phyloP scores from a whole-genome alignment of 2,888 invertebrate species.

The Drosophila pseudotalamancana region DNA sequence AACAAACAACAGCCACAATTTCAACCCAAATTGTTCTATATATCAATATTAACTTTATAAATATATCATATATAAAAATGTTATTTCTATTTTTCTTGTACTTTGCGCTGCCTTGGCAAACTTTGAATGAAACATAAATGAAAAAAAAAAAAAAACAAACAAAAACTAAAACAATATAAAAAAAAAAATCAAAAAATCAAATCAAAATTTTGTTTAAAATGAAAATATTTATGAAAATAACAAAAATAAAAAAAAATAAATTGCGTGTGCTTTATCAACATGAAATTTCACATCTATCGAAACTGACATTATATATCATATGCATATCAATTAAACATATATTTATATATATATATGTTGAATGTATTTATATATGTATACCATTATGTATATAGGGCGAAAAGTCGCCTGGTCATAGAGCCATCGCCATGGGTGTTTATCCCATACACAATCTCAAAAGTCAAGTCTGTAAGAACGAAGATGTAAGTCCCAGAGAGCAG shows the following conservation, averaged over 20 bases:
- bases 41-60: conserved; percentile 29
- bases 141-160: conserved; percentile 13
- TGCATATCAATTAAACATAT: conserved; percentile 39
- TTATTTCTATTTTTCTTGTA: conserved; percentile 76
- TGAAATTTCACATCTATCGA: conserved; percentile 52
- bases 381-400: conserved; percentile 87
- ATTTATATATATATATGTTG: conserved; percentile 18
- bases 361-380: conserved; percentile 27
- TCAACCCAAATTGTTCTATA: conserved; percentile 28
- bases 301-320: conserved; percentile 42
- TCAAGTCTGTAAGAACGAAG: conserved; percentile 93
- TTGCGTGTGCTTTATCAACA: conserved; percentile 77
- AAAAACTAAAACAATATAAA: neutral
- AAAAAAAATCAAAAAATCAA: conserved; percentile 18
- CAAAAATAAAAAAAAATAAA: conserved; percentile 23
- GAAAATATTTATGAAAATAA: conserved; percentile 8
- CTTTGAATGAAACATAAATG: conserved; percentile 59
- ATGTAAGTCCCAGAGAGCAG: conserved; percentile 89
- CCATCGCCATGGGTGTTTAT: conserved; percentile 95
- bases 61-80: conserved; percentile 56
- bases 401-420: conserved; percentile 96
- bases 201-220: conserved; percentile 7
- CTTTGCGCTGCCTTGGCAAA: conserved; percentile 79
- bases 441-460: conserved; percentile 95
- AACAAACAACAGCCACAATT: conserved; percentile 22